Evolutionary conservation across 2,888 invertebrate species (phyloP).

Genomic region (Mylabris sibirica): DNA sequence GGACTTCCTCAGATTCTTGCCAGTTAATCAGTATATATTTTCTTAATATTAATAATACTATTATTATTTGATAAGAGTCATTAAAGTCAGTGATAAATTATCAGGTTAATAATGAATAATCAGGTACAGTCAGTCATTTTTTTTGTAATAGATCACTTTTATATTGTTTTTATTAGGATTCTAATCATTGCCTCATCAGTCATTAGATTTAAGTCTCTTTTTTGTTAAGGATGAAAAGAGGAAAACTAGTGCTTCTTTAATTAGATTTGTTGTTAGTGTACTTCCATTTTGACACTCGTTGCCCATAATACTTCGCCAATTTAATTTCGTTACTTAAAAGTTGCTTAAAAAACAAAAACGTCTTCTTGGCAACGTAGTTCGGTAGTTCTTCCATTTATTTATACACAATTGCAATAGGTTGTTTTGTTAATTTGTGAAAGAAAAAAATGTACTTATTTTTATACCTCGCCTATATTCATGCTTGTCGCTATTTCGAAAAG

Average conservation of each 20-base stretch:
- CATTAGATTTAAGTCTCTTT: conserved; percentile 43
- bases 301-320: conserved; percentile 22
- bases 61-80: neutral
- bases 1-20: conserved; percentile 43
- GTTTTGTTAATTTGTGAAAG: conserved; percentile 29
- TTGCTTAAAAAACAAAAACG: conserved; percentile 19
- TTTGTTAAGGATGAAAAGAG: neutral
- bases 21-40: conserved; percentile 41
- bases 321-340: conserved; percentile 20
- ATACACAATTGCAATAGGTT: conserved; percentile 41
- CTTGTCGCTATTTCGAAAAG: conserved; percentile 50
- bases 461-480: conserved; percentile 47
- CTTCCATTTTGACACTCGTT: conserved; percentile 45
- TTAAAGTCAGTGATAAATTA: conserved; percentile 44
- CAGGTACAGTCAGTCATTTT: conserved; percentile 43
- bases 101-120: conserved; percentile 39
- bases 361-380: conserved; percentile 28
- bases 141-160: conserved; percentile 6
- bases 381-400: conserved; percentile 50
- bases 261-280: conserved; percentile 41
- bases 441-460: conserved; percentile 45
- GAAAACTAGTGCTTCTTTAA: conserved; percentile 46
- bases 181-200: conserved; percentile 41
- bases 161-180: conserved; percentile 16
- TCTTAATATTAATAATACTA: conserved; percentile 24